phyloP scores from a whole-genome alignment of 2,113 vertebrate genomes.

The Pollimyrus isidori region DNA sequence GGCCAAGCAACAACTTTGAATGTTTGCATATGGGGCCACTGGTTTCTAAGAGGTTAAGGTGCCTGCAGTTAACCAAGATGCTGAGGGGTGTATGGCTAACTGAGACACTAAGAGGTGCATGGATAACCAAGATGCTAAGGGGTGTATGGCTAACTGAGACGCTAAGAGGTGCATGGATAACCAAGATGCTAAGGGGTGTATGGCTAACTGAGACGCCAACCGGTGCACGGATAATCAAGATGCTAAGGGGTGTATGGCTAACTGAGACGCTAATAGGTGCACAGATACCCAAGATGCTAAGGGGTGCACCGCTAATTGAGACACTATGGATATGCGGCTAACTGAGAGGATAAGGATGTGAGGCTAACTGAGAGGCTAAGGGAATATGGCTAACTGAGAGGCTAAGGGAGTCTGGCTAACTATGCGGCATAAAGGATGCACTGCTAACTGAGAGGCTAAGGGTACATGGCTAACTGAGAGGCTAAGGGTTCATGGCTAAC shows the following conservation, averaged over 20 bases:
- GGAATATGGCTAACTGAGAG: not conserved
- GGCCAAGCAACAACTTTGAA: not conserved
- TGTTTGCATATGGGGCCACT: not conserved
- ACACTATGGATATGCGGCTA: accelerated
- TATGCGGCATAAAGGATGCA: not conserved
- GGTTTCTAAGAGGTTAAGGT: not conserved
- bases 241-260: not conserved
- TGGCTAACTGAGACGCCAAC: not conserved
- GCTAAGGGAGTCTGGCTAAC: not conserved
- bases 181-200: not conserved
- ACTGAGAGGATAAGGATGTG: not conserved
- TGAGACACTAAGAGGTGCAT: not conserved
- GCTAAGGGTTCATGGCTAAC: not conserved
- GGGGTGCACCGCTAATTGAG: no score
- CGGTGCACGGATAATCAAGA: not conserved
- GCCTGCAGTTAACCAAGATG: not conserved
- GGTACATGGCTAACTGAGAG: not conserved
- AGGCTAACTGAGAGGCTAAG: not conserved
- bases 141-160: no score
- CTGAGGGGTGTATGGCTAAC: not conserved
- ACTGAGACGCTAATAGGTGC: not conserved
- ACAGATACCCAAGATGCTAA: no score
- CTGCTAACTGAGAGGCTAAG: not conserved
- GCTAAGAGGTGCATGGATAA: no score
- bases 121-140: no score